Conservation (phyloP, 2,113 vertebrate genomes). For the Oryzias celebensis region DNA sequence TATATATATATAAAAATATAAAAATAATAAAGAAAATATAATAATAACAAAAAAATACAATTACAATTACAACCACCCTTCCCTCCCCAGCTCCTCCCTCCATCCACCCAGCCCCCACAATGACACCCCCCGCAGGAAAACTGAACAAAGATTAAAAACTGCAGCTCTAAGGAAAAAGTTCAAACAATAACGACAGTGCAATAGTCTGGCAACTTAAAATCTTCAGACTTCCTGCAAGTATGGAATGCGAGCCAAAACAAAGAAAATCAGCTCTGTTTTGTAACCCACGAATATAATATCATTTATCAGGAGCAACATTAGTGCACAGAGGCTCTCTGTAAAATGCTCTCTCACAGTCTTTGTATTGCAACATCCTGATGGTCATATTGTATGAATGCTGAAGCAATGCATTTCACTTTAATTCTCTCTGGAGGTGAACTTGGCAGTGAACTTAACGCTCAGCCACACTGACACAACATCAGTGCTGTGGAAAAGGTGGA, state of each 20-base stretch:
- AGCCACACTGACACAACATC: background rate
- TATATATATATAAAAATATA: too few relatives aligned
- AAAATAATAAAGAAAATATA: constrained; percentile 18
- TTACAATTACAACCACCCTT: too few relatives aligned
- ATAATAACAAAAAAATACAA: constrained; percentile 10
- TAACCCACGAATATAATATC: background rate
- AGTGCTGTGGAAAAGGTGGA: background rate
- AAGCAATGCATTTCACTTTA: background rate
- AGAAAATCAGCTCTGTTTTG: constrained; percentile 16
- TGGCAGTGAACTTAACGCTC: background rate
- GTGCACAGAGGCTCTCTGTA: constrained; percentile 1
- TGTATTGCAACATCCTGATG: background rate
- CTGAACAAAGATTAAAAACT: too few relatives aligned
- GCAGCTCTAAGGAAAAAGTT: background rate
- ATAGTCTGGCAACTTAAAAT: constrained; percentile 11
- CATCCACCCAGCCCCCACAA: too few relatives aligned
- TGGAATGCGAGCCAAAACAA: constrained; percentile 21
- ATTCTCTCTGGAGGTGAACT: background rate
- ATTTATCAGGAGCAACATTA: constrained; percentile 2
- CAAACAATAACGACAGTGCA: constrained; percentile 23
- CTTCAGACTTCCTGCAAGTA: constrained; percentile 17
- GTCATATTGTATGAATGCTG: background rate
- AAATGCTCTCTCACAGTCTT: background rate
- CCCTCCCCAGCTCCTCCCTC: too few relatives aligned
- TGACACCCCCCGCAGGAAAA: too few relatives aligned